Evolutionary conservation across 2,113 vertebrate genomes (phyloP).

Genomic region (Eidolon helvum): DNA sequence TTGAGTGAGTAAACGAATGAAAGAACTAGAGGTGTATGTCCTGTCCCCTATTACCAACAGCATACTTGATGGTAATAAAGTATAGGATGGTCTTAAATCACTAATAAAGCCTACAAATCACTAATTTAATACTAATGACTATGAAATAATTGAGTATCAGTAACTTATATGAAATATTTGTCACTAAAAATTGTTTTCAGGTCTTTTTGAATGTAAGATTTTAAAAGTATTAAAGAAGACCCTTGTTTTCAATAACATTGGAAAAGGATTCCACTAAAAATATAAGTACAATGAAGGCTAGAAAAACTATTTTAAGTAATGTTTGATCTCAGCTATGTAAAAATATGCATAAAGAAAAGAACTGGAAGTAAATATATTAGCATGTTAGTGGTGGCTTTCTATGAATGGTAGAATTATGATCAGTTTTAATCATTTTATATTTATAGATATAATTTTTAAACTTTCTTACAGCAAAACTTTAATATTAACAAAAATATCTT

Average conservation of each 20-base stretch:
- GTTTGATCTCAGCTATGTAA: constrained; percentile 30
- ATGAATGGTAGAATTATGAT: background rate
- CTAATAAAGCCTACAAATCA: background rate
- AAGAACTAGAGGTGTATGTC: background rate
- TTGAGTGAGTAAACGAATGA: background rate
- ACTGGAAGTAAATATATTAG: background rate
- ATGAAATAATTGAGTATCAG: background rate
- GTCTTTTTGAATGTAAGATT: background rate
- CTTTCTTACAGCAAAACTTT: background rate
- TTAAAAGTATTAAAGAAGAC: background rate
- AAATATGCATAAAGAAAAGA: background rate
- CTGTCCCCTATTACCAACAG: background rate
- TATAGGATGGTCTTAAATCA: background rate
- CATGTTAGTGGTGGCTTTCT: background rate
- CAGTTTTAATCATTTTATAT: constrained; percentile 15
- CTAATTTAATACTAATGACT: background rate
- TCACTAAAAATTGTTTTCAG: background rate
- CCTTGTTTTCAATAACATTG: background rate
- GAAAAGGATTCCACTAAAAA: constrained; percentile 30
- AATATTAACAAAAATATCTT: background rate
- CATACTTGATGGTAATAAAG: background rate
- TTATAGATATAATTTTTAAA: background rate
- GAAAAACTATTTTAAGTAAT: background rate
- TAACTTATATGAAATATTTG: background rate
- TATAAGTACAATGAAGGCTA: background rate